A percentile compares a stretch with the other conserved stretches of the same genome.
Conservation (phyloP, 2,888 invertebrate species). For the Pardosa pseudoannulata region DNA sequence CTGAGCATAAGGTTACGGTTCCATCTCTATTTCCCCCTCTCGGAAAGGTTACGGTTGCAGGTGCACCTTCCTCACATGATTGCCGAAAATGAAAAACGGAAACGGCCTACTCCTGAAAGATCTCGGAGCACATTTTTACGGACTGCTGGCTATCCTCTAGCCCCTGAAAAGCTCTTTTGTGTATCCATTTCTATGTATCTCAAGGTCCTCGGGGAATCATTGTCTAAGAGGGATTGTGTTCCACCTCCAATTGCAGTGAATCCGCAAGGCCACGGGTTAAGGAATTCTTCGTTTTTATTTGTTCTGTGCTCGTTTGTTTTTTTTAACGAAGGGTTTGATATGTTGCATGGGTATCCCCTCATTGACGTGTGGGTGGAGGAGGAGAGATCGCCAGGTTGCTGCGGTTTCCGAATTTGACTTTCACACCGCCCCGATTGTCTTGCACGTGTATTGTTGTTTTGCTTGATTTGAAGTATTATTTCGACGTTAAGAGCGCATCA, state of each 20-base stretch:
- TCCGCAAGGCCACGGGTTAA: constrained; percentile 38
- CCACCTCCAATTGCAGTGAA: neutral
- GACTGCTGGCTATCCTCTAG: neutral
- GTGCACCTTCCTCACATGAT: constrained; percentile 5
- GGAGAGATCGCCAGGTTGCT: neutral
- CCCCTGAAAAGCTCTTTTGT: neutral
- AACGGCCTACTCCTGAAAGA: neutral
- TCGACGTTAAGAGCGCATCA: neutral
- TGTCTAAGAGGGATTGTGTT: neutral
- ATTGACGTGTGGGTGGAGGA: neutral
- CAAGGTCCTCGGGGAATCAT: neutral
- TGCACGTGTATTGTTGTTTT: neutral
- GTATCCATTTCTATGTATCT: constrained; percentile 12
- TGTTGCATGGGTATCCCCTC: neutral
- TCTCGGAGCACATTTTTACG: neutral
- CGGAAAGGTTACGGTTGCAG: constrained; percentile 4
- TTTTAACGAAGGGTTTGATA: neutral
- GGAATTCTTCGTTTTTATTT: constrained; percentile 25
- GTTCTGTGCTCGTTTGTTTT: no score
- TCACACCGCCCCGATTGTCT: neutral
- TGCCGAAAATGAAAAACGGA: neutral
- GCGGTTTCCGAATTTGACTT: neutral
- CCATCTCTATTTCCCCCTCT: neutral
- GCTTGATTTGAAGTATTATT: neutral
- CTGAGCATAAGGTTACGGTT: neutral